Base-by-base conservation (phyloP, 2,888 invertebrate species). In the Steinernema carpocapsae region DNA sequence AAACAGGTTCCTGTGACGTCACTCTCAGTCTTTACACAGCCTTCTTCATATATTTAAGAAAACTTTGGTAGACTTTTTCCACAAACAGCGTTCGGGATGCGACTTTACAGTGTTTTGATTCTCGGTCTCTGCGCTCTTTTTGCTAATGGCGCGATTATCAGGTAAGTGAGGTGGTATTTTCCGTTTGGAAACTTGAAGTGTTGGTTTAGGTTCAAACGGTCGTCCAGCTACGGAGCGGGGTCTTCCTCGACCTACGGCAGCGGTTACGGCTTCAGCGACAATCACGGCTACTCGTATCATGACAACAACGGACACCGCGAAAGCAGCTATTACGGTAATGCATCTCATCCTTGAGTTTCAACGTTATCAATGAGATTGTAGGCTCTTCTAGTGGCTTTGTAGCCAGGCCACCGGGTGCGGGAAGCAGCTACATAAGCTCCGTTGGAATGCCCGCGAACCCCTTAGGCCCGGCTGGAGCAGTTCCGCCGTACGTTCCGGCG, bases 241-340 rank as follows among this genome's bases (percentile, higher is more conserved):
- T 32, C 10, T n/a, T 64, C 64, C 14, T 32, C 64, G 4, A 32
- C 3, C 26, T 64, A 64, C 64, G 64, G 64, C 17, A 64, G 64
- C 14, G 64, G 64, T 2, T 64, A 52, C 12, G 52, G 52, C 3
- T 52, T 7, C 32, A 64, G 32, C 37, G 64, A 64, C 32, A 64
- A 12, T 32, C 64, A 17, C n/a, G 29, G 64, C 14, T 64, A 29
- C 3, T 1, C 17, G 17, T 32, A 1, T 3, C 37, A 32, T 17
- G 64, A 64, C 64, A 64, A 26, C n/a, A 64, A 26, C 26, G 64
- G 64, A 6, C 32, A 32, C 14, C 22, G 29, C 12, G 26, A 19
- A 12, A 6, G 22, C 2, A 24, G 24, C 14, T 64, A 64, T 37
- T 64, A 32, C 17, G 32, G 64, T 64, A 64, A 7, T 17, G 2